Evolutionary conservation across 2,888 invertebrate genomes (phyloP).

Genomic region (Bugula neritina): DNA sequence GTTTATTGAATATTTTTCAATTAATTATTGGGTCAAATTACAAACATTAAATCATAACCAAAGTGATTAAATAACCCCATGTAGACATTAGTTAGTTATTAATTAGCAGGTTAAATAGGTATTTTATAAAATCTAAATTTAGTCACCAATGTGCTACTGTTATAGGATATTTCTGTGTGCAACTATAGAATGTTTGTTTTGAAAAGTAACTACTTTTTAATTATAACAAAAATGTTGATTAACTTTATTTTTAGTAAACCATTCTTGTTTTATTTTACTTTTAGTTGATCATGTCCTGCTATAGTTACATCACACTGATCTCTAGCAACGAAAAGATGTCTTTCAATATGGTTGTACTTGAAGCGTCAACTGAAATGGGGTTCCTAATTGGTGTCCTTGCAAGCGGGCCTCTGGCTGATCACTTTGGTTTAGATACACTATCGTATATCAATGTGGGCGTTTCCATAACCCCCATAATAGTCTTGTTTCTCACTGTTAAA

Average conservation of each 20-base stretch:
- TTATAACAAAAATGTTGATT: too few species aligned
- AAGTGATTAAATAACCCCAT: too few species aligned
- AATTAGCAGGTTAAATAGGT: too few species aligned
- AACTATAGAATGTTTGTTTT: too few species aligned
- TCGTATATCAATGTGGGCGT: not conserved
- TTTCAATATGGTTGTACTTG: not conserved
- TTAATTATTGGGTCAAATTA: too few species aligned
- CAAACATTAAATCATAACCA: too few species aligned
- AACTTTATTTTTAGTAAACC: not conserved
- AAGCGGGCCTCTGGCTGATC: not conserved
- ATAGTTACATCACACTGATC: not conserved
- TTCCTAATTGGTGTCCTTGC: not conserved
- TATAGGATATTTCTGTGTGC: too few species aligned
- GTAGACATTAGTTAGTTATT: too few species aligned
- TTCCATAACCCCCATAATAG: not conserved
- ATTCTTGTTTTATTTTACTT: not conserved
- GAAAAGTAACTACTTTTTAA: too few species aligned
- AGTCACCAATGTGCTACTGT: too few species aligned
- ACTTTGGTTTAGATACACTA: not conserved
- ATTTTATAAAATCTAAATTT: too few species aligned
- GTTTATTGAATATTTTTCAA: too few species aligned
- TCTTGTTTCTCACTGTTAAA: not conserved
- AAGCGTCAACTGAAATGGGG: not conserved
- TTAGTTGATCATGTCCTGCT: constrained; percentile 10
- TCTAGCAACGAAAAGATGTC: not conserved